Evolutionary conservation across 2,888 invertebrate species (phyloP).

Genomic region (Apodemia mormo): DNA sequence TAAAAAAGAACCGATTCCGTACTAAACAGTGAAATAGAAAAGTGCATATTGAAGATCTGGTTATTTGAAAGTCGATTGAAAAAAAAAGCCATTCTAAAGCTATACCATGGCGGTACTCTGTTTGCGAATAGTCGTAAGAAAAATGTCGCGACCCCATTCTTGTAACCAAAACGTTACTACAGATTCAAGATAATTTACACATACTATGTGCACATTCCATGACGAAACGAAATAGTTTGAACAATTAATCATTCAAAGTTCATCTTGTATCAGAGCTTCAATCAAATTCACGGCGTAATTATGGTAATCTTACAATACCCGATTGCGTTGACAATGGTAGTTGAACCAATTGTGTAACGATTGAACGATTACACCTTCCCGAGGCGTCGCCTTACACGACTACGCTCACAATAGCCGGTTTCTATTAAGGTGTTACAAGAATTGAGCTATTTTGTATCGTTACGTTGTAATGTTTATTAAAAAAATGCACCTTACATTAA

Average conservation of each 20-base stretch:
- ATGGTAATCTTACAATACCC: constrained; percentile 18
- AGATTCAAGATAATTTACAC: constrained; percentile 13
- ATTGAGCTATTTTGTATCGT: not conserved
- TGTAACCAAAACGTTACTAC: constrained; percentile 1
- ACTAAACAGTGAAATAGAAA: too few species aligned
- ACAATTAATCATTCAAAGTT: constrained; percentile 17
- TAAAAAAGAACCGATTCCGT: too few species aligned
- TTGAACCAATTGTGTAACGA: constrained; percentile 19
- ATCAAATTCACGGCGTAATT: constrained; percentile 16
- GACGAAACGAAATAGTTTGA: constrained; percentile 11
- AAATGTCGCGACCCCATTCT: constrained; percentile 18
- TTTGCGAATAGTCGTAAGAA: not conserved
- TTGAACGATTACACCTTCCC: constrained; percentile 16
- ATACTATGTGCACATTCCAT: not conserved
- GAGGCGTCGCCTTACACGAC: constrained; percentile 12
- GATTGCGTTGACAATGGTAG: not conserved
- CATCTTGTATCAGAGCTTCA: constrained; percentile 10
- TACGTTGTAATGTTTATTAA: not conserved
- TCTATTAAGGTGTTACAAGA: constrained; percentile 12
- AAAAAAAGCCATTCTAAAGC: too few species aligned
- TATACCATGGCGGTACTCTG: not conserved
- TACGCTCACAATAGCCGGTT: constrained; percentile 11
- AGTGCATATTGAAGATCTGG: too few species aligned
- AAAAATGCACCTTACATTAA: not conserved
- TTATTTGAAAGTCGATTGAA: too few species aligned